Conservation (phyloP, 2,888 invertebrate genomes). For the Noctua fimbriata region DNA sequence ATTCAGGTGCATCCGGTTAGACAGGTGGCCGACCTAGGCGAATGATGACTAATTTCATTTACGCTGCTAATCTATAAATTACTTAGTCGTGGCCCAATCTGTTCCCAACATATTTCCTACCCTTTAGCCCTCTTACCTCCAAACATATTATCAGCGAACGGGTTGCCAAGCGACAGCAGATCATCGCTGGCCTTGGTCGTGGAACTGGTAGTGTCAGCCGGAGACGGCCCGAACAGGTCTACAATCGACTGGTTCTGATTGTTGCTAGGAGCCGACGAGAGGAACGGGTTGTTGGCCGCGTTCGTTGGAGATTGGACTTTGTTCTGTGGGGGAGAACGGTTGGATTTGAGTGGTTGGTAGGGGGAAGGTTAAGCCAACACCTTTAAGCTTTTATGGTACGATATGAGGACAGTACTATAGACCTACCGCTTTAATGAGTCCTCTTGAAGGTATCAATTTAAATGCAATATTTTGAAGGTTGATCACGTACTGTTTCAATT, state of each 20-base stretch:
- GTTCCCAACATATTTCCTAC: background rate
- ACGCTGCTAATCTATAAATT: background rate
- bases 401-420: conserved; percentile 1
- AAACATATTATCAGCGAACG: conserved; percentile 97
- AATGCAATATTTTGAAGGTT: too few relatives aligned
- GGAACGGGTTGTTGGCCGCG: conserved; percentile 96
- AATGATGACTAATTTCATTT: background rate
- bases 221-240: conserved; percentile 94
- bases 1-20: too few relatives aligned
- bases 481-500: too few relatives aligned
- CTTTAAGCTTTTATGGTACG: conserved; percentile 40
- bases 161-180: conserved; percentile 96
- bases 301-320: conserved; percentile 95
- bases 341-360: background rate
- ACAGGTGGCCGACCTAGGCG: too few relatives aligned
- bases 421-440: too few relatives aligned
- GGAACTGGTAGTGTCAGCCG: conserved; percentile 80
- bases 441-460: too few relatives aligned
- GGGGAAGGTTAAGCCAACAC: conserved; percentile 43
- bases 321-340: conserved; percentile 76
- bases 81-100: conserved; percentile 1
- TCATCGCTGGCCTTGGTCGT: conserved; percentile 95
- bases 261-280: conserved; percentile 92
- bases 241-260: conserved; percentile 90
- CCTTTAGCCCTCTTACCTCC: conserved; percentile 82